A percentile compares a stretch with the other conserved stretches of the same genome.
These are phyloP conservation scores for Euplexia lucipara DNA, from an alignment of 2,888 invertebrate genomes.

Conservation along the genomic window DNA sequence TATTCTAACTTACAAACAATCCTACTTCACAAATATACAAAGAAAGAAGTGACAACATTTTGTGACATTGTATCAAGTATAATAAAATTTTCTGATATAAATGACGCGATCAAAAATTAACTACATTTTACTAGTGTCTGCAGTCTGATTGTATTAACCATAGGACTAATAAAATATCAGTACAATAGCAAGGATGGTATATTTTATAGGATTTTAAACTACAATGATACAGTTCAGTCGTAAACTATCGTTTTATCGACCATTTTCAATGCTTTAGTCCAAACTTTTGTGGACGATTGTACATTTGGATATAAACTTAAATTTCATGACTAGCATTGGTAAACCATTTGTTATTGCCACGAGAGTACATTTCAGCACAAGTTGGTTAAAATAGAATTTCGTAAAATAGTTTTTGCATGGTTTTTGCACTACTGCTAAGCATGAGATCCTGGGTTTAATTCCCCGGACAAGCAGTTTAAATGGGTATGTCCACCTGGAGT, in stretches of 20 bases:
- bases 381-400: neutral
- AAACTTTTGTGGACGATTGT: conserved; percentile 30
- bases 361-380: neutral
- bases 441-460: too few species aligned
- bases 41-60: neutral
- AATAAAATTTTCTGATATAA: too few species aligned
- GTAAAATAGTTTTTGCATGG: too few species aligned
- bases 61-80: too few species aligned
- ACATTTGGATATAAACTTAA: conserved; percentile 44
- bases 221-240: conserved; percentile 42
- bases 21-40: too few species aligned
- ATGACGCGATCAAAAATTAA: conserved; percentile 2
- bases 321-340: conserved; percentile 28
- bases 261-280: conserved; percentile 41
- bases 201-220: conserved; percentile 46
- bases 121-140: conserved; percentile 18
- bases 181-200: conserved; percentile 18
- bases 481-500: too few species aligned
- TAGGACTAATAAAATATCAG: conserved; percentile 30
- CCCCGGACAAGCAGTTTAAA: too few species aligned
- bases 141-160: conserved; percentile 28
- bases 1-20: too few species aligned
- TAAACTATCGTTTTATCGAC: conserved; percentile 45
- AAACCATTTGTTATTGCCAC: neutral
- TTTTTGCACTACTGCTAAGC: too few species aligned